Base-by-base conservation (phyloP, 2,888 invertebrate species). In the Laothoe populi region DNA sequence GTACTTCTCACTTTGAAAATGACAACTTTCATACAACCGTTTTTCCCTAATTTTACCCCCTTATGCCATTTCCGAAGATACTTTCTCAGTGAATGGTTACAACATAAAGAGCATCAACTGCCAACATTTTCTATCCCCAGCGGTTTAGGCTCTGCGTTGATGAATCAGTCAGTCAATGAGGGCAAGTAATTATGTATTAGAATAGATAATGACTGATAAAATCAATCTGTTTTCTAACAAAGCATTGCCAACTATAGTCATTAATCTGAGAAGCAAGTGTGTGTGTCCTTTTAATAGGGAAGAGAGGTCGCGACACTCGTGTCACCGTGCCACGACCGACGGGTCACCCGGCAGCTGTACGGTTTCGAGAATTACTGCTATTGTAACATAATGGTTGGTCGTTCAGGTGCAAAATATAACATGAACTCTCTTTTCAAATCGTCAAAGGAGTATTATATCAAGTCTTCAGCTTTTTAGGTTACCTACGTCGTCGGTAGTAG, bases 311-410 rank as follows among this genome's bases (percentile, higher is more conserved):
- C 10, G 48, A 48, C 23, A 31, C 5, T 8, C 7, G 38, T 40
- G 48, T 57, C 61, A 57, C 21, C 24, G 45, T 48, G 46, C 7
- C 4, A 31, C 35, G 45, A 44, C n/a, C n/a, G 19, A 42, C 31
- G 57, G 61, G 57, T 61, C 57, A 61, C 35, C 45, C 16, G 46
- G 21, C 57, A 61, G 16, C 23, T 61, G 57, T 61, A 45, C 45
- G 61, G 61, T 57, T 61, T 61, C 61, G 38, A 23, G 60, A 35
- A 59, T 59, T 59, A 44, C 8, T 44, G 8, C 19, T 44, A 13
- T 13, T 44, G 19, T 44, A 10, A 44, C 42, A 16, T 16, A 42
- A 42, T 11, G n/a, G n/a, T n/a, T n/a, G n/a, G n/a, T 19, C 19
- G 2, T 19, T 19, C 44, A 44, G 44, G 19, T 44, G 44, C 7